Percentiles rank a stretch among this genome's conserved stretches.
These are phyloP conservation scores for Callospermophilus lateralis DNA, from an alignment of 2,113 vertebrate genomes.

Conservation along the genomic window DNA sequence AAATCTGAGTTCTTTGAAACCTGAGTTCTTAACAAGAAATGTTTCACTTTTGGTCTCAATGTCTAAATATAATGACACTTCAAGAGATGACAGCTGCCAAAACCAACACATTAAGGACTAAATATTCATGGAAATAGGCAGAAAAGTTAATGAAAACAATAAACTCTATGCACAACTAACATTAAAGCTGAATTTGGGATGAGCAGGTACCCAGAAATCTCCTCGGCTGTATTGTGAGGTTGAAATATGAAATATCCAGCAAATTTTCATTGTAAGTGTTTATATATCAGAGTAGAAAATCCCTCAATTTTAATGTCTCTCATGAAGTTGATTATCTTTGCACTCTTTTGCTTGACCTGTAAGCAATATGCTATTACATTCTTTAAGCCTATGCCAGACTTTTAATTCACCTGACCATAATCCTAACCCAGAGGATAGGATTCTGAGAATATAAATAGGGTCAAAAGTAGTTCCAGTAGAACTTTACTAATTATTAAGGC, in stretches of 20 bases:
- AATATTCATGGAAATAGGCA: conserved; percentile 53
- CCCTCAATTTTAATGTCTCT: conserved; percentile 65
- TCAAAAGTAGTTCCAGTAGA: conserved; percentile 73
- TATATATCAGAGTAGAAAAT: conserved; percentile 63
- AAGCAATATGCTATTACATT: conserved; percentile 77
- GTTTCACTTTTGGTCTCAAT: conserved; percentile 36
- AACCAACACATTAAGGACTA: conserved; percentile 57
- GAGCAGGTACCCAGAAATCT: conserved; percentile 36
- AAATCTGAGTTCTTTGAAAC: conserved; percentile 61
- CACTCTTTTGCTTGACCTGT: conserved; percentile 66
- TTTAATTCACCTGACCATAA: conserved; percentile 75
- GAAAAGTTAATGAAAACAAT: conserved; percentile 59
- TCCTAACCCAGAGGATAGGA: conserved; percentile 64
- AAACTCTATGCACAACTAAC: conserved; percentile 53
- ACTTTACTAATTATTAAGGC: conserved; percentile 77
- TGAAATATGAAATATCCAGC: conserved; percentile 57
- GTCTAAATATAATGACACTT: conserved; percentile 53
- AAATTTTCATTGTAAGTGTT: conserved; percentile 50
- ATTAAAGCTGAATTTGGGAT: conserved; percentile 38
- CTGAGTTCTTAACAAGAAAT: conserved; percentile 61
- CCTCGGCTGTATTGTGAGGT: conserved; percentile 23
- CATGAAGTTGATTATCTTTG: conserved; percentile 67
- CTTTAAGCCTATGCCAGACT: conserved; percentile 67
- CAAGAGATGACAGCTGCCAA: conserved; percentile 34
- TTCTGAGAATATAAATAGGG: conserved; percentile 70